Conservation (phyloP, 2,888 invertebrate genomes). For the Megalurothrips usitatus region DNA sequence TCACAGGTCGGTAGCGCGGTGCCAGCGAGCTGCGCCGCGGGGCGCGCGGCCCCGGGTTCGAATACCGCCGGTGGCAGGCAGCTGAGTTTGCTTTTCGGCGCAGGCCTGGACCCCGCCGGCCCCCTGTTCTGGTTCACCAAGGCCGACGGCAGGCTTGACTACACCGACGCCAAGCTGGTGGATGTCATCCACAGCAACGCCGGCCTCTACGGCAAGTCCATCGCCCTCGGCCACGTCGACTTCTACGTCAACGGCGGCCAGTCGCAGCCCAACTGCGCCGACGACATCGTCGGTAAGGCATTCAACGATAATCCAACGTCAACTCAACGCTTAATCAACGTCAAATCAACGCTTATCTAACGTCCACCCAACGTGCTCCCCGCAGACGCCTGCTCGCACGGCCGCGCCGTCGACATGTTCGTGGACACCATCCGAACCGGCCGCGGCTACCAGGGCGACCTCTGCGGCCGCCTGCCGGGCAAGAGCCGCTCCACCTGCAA, state of each 20-base stretch:
- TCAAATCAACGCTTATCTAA: too few species aligned
- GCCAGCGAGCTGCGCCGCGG: neutral
- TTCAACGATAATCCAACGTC: too few species aligned
- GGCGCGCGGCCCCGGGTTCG: neutral
- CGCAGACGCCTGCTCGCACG: constrained; percentile 47
- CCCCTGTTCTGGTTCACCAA: constrained; percentile 54
- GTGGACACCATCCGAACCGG: constrained; percentile 44
- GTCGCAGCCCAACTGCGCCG: constrained; percentile 50
- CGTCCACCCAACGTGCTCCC: too few species aligned
- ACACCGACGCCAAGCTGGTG: constrained; percentile 57
- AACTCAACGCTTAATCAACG: too few species aligned
- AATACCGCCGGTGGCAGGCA: neutral
- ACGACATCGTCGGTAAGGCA: neutral
- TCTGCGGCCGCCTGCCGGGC: constrained; percentile 37
- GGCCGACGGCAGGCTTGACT: constrained; percentile 51
- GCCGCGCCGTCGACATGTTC: constrained; percentile 45
- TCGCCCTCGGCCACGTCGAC: constrained; percentile 65
- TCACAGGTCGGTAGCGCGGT: constrained; percentile 44
- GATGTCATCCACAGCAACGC: constrained; percentile 65
- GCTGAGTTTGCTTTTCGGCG: constrained; percentile 31
- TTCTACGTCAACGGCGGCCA: constrained; percentile 69
- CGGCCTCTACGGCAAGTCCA: constrained; percentile 64
- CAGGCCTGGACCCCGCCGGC: constrained; percentile 58
- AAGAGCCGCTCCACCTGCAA: neutral
- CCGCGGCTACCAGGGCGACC: constrained; percentile 44